Evolutionary conservation across 2,888 invertebrate genomes (phyloP).

Genomic region (Pelosia muscerda): DNA sequence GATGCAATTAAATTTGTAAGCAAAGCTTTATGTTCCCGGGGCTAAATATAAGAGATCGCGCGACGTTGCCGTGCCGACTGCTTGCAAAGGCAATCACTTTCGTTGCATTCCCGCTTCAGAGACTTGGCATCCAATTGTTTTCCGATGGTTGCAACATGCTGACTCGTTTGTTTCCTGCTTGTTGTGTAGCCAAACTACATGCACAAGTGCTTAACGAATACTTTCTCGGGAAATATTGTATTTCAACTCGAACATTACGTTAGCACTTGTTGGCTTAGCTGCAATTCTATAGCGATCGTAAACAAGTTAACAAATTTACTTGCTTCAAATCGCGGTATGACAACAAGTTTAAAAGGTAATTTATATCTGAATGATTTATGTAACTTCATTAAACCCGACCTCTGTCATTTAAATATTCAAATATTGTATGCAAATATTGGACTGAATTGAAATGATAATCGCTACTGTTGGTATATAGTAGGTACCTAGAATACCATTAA

Average conservation of each 20-base stretch:
- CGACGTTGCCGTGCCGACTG: constrained; percentile 69
- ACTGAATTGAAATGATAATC: constrained; percentile 52
- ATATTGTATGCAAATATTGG: constrained; percentile 34
- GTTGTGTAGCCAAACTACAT: constrained; percentile 25
- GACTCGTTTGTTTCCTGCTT: constrained; percentile 30
- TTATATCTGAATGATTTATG: constrained; percentile 34
- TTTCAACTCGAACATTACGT: constrained; percentile 30
- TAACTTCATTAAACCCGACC: constrained; percentile 27
- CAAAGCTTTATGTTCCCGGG: constrained; percentile 77
- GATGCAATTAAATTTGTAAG: constrained; percentile 86
- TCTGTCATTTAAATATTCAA: constrained; percentile 39
- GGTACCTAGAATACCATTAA: constrained; percentile 55
- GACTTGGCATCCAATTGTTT: constrained; percentile 40
- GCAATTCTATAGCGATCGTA: constrained; percentile 14
- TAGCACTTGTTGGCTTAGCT: constrained; percentile 7
- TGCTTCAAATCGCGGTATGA: constrained; percentile 15
- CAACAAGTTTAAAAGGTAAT: constrained; percentile 24
- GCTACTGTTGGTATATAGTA: constrained; percentile 48
- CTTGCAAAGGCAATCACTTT: constrained; percentile 60
- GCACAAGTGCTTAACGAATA: constrained; percentile 31
- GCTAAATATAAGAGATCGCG: constrained; percentile 76
- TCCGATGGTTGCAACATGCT: constrained; percentile 30
- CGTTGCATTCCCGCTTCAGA: constrained; percentile 48
- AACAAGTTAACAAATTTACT: constrained; percentile 23
- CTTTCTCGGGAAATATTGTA: constrained; percentile 26